Evolutionary conservation across 30 jellyfish, hydroid and myxozoan species (phyloP).

Genomic region (Nemopilema nomurai): DNA sequence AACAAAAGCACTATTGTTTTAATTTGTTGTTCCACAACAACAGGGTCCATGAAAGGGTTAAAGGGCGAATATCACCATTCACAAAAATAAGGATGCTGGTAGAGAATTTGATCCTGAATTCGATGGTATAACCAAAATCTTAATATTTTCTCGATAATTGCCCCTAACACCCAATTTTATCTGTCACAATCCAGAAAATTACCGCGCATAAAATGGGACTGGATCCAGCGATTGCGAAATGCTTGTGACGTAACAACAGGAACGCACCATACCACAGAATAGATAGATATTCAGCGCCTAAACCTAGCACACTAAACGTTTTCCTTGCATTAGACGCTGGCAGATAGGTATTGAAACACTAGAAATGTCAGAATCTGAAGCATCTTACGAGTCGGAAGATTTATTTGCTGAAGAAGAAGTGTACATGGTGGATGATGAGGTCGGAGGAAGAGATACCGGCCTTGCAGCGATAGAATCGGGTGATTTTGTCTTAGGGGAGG

Average conservation of each 20-base stretch:
- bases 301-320: not conserved
- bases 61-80: not conserved
- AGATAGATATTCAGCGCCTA: not conserved
- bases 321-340: not conserved
- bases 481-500: not conserved
- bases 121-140: not conserved
- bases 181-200: not conserved
- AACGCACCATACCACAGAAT: not conserved
- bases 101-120: not conserved
- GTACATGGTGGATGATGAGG: not conserved
- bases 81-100: not conserved
- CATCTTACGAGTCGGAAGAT: not conserved
- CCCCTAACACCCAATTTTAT: not conserved
- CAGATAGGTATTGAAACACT: not conserved
- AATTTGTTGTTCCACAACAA: not conserved
- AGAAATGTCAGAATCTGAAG: not conserved
- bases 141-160: not conserved
- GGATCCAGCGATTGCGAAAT: conserved; percentile 10
- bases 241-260: conserved; percentile 7
- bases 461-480: not conserved
- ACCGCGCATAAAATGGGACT: not conserved
- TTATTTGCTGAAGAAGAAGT: not conserved
- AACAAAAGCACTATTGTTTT: not conserved
- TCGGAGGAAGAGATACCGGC: not conserved
- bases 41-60: conserved; percentile 11